Base-by-base conservation (phyloP, 2,888 invertebrate species). In the Ischnus inquisitorius region DNA sequence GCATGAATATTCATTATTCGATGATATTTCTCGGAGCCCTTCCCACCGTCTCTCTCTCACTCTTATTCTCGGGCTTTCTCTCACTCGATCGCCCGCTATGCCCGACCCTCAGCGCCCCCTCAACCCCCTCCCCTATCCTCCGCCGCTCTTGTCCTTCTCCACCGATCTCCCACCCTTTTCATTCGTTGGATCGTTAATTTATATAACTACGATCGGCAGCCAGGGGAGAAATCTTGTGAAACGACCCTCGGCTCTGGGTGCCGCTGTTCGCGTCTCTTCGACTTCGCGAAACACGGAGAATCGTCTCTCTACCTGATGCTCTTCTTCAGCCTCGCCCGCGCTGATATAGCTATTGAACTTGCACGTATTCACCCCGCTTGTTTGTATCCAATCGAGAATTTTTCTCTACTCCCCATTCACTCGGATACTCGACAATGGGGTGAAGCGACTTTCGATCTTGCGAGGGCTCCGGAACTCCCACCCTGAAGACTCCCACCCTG, bases 1-100 rank as follows among this genome's bases (percentile, higher is more conserved):
- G 89, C 92, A 93, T 93, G 93, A 93, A 93, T 93, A 93, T 93
- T 93, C 93, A 93, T 93, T 91, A 92, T 92, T 93, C 92, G 93
- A 93, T 93, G 93, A 93, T 93, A 92, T 93, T 93, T 93, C 93
- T 91, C 92, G 77, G 79, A 87, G 83, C 85, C 85, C 86, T 84
- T 85, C 84, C 68, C 22, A 79, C 78, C 54, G 78, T 75, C 77
- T 67, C 71, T 83, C 62, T 68, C 77, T 83, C 62, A 60, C 77
- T 19, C 77, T 65, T 51, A 28, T 51, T 64, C 57, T 76, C 71
- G 54, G 48, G 74, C 64, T 64, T 60, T 76, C 51, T 48, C 65
- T 72, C 77, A 14, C 77, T 77, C 62, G 46, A 51, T 74, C 79
- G 39, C 76, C 51, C 76, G 48, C 54, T 60, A 68, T 79, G 81